Evolutionary conservation across 35 echinoderm and acorn worm species (phyloP), one percentile per base, ranked within the genome.

Genomic region (Ophiothrix spiculata): DNA sequence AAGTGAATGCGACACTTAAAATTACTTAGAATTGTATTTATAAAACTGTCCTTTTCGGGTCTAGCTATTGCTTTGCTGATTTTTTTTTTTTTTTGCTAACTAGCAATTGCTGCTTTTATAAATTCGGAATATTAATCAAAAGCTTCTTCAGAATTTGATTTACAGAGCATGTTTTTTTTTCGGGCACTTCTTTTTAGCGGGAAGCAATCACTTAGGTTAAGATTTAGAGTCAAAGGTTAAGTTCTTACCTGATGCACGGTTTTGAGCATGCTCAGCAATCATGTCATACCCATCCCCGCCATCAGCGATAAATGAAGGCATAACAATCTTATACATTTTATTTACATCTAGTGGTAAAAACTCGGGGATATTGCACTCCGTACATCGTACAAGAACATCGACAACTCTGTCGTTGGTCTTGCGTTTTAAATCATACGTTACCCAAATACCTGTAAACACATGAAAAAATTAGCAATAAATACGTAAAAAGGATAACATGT

Each of bases 271-370:
- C 12, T 94, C 92, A 1, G 38, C n/a, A 12, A 95, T 80, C 85
- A 95, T 91, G 46, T 69, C 60, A 69, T 69, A 69, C 29, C 60
- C 60, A 28, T 69, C 60, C 3, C 29, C 17, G 1, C 60, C 85
- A 84, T 34, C 84, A 25, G 77, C 86, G 0, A 95, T 33, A 37
- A 88, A 95, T 32, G 56, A 40, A 31, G 79, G 74, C 36, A 87
- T 75, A 23, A 91, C 81, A 21, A 95, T 56, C 60, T 91, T 95
- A 76, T 95, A 95, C 0, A 86, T 46, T 4, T 79, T 39, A 21
- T 95, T 60, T 15, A 39, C 35, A 33, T 91, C 80, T 12, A 95
- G 56, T 0, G 89, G 89, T 16, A 76, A 79, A 77, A 75, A 95
- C 14, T 87, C 73, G 17, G 93, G 93, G 4, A 95, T 83, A 19